Evolutionary conservation across 2,797 vertebrate genomes (phyloP), one percentile per base, ranked within the genome.

Genomic region (Sciurus carolinensis): DNA sequence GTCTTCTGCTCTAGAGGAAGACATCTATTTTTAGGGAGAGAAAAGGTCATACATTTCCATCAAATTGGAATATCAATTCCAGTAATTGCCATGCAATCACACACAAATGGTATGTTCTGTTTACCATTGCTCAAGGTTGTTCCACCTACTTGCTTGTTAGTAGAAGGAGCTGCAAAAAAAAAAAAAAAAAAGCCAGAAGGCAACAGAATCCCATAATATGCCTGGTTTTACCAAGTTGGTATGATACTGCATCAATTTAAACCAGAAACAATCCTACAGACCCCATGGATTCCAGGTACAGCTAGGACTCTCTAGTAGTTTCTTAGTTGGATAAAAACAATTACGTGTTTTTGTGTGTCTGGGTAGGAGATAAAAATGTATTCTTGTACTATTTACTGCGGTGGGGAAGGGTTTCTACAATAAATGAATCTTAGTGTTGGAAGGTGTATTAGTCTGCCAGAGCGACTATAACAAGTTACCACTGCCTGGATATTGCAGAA

Each of bases 101-200:
- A 36, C 57, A 80, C 66, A 89, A 42, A 64, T 42, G 39, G 15
- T 54, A 33, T 76, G 28, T 64, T 52, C 71, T 88, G 14, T 72
- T 42, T 62, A n/a, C 75, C 67, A 81, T 86, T 81, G 50, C 67
- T 95, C 75, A n/a, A 92, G 80, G 44, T 42, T 30, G 22, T 84
- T 84, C 33, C 42, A 44, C 42, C 47, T 50, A 84, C 36, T 36
- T 33, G 28, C 20, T 80, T 64, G 9, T 80, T 66, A 59, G 57
- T 69, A 13, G 12, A 52, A 80, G 18, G n/a, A 26, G 71, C 17
- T 82, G 36, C 20, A 39, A 92, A 57, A 47, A 81, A 69, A 87
- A 18, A 0, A 57, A 44, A 81, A 69, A 87, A 18, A 0, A 57
- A 57, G 54, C 20, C 39, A 50, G 54, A 76, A 93, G 39, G 72